A percentile compares a stretch with the other conserved stretches of the same genome.
These are phyloP conservation scores for Crenichthys baileyi DNA, from an alignment of 2,797 vertebrate genomes.

Conservation along the genomic window DNA sequence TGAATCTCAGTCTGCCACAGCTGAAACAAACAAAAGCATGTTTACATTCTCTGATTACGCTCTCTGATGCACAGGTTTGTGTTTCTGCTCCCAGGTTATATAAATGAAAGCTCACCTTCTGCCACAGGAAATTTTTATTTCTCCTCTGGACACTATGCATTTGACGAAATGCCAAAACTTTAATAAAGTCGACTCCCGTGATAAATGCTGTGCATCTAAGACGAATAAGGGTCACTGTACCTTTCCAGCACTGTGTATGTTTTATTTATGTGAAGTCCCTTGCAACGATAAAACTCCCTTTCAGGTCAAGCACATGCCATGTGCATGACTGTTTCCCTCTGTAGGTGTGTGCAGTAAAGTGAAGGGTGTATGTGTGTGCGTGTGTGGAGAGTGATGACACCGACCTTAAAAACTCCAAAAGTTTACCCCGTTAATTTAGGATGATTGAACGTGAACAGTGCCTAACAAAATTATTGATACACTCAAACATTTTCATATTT, in stretches of 20 bases:
- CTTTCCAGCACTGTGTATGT: conserved; percentile 7
- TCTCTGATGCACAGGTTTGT: conserved; percentile 17
- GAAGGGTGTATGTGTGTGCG: neutral
- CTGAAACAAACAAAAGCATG: conserved; percentile 44
- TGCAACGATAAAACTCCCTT: neutral
- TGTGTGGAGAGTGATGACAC: conserved; percentile 5
- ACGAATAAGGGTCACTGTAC: neutral
- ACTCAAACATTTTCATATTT: neutral
- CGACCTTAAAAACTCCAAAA: conserved; percentile 28
- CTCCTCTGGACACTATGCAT: conserved; percentile 2
- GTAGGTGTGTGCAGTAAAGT: neutral
- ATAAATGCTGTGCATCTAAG: neutral
- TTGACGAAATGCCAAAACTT: conserved; percentile 17
- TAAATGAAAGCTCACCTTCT: conserved; percentile 14
- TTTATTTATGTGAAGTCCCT: conserved; percentile 8
- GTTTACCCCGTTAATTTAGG: neutral
- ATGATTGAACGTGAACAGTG: no score
- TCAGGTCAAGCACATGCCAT: conserved; percentile 12
- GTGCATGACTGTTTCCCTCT: conserved; percentile 2
- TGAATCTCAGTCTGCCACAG: conserved; percentile 35
- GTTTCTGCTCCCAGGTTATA: conserved; percentile 33
- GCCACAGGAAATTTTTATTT: neutral
- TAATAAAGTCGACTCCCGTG: neutral
- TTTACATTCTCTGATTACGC: conserved; percentile 38
- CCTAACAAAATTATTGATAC: neutral